Percentiles rank a stretch among this genome's conserved stretches.
Conservation (phyloP, 2,797 vertebrate genomes). For the Xenentodon cancila region DNA sequence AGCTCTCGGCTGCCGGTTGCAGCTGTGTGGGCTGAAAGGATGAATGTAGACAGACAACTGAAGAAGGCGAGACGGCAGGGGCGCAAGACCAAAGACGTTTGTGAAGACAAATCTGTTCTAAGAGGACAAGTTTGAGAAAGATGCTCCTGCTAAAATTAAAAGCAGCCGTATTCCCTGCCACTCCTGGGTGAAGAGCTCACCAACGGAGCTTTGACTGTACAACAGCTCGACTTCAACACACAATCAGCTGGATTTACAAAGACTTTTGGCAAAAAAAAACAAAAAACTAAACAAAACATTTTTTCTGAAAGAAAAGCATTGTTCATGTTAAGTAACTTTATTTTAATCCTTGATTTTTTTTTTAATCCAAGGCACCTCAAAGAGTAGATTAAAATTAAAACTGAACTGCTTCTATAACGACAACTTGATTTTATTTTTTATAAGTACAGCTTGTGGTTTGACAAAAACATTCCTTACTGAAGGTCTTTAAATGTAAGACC, state of each 20-base stretch:
- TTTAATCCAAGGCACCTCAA: too few species aligned
- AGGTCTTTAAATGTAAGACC: slow-evolving; percentile 9
- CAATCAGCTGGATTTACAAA: slow-evolving; percentile 1
- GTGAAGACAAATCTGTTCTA: neutral
- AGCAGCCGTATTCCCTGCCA: neutral
- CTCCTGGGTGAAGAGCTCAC: too few species aligned
- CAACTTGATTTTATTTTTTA: slow-evolving; percentile 52
- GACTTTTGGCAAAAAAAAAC: slow-evolving; percentile 1
- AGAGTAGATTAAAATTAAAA: neutral
- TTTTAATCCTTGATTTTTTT: slow-evolving; percentile 2
- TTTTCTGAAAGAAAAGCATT: neutral
- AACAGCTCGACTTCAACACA: neutral
- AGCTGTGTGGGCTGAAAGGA: slow-evolving; percentile 80
- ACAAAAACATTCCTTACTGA: slow-evolving; percentile 23
- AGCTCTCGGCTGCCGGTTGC: slow-evolving; percentile 87
- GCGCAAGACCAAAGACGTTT: neutral
- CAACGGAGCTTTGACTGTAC: neutral
- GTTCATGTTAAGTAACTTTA: neutral
- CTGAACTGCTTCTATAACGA: slow-evolving; percentile 1
- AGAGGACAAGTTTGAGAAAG: neutral
- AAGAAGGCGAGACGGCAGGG: neutral
- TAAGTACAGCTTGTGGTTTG: slow-evolving; percentile 13
- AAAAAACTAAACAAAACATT: slow-evolving; percentile 2
- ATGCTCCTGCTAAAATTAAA: neutral
- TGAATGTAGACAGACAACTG: neutral